A percentile compares a stretch with the other conserved stretches of the same genome.
These are phyloP conservation scores for Phrixothrix hirtus DNA, from an alignment of 2,888 invertebrate genomes.

Conservation along the genomic window DNA sequence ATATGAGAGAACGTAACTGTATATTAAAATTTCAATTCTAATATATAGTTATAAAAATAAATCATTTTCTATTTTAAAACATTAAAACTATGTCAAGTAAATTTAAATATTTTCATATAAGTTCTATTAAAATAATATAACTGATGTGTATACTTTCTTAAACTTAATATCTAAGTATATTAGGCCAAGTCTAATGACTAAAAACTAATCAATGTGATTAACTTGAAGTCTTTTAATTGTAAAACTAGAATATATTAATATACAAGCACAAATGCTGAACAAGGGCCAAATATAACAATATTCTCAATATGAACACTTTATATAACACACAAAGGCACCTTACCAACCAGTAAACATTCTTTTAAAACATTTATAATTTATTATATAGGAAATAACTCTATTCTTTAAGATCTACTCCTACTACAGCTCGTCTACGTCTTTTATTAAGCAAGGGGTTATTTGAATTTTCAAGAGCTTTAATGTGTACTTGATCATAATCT, in stretches of 20 bases:
- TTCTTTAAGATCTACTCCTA: constrained; percentile 27
- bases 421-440: constrained; percentile 61
- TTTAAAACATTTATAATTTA: constrained; percentile 7
- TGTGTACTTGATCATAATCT: constrained; percentile 93
- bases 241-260: constrained; percentile 6
- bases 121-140: too few species aligned
- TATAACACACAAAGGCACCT: constrained; percentile 16
- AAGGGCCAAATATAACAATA: not conserved
- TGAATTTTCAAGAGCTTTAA: constrained; percentile 90
- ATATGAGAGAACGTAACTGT: too few species aligned
- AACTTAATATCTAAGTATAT: too few species aligned
- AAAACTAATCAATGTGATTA: constrained; percentile 11
- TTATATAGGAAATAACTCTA: constrained; percentile 11
- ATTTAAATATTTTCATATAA: too few species aligned
- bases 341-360: constrained; percentile 6
- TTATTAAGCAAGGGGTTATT: constrained; percentile 92
- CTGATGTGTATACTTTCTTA: too few species aligned
- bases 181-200: not conserved
- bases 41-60: too few species aligned
- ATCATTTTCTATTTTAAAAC: too few species aligned
- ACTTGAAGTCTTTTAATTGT: not conserved
- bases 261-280: constrained; percentile 6
- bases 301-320: not conserved
- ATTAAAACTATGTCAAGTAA: too few species aligned
- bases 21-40: too few species aligned